phyloP scores from a whole-genome alignment of 2,888 invertebrate genomes.

The Beris chalybata region DNA sequence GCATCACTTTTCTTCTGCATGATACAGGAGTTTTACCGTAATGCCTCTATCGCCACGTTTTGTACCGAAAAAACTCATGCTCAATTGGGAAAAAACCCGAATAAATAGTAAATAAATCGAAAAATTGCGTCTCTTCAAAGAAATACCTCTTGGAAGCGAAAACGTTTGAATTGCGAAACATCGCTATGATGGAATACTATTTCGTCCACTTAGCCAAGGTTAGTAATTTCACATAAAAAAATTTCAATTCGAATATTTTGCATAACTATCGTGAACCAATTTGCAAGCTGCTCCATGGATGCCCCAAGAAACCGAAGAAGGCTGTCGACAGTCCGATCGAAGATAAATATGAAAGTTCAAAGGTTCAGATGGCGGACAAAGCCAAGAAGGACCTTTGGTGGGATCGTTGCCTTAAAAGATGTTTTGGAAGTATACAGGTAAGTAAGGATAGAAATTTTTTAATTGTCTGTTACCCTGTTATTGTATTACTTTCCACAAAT shows the following conservation, averaged over 20 bases:
- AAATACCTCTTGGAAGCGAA: constrained; percentile 54
- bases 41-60: too few species aligned
- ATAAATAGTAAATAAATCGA: too few species aligned
- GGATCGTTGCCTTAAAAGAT: constrained; percentile 18
- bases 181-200: constrained; percentile 73
- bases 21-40: too few species aligned
- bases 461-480: too few species aligned
- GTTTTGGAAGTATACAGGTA: too few species aligned
- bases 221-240: constrained; percentile 44
- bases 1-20: too few species aligned
- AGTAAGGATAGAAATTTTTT: too few species aligned
- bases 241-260: constrained; percentile 1
- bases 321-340: constrained; percentile 4
- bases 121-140: not conserved
- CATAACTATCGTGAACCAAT: too few species aligned
- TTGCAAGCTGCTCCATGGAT: constrained; percentile 40
- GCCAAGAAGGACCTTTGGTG: constrained; percentile 24
- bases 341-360: not conserved
- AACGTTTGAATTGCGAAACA: constrained; percentile 75
- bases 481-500: too few species aligned
- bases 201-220: constrained; percentile 73
- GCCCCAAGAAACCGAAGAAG: not conserved
- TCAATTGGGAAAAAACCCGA: too few species aligned
- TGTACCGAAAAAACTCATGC: too few species aligned
- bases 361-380: not conserved